Conservation (phyloP, 2,888 invertebrate species). For the Hemithea aestivaria region DNA sequence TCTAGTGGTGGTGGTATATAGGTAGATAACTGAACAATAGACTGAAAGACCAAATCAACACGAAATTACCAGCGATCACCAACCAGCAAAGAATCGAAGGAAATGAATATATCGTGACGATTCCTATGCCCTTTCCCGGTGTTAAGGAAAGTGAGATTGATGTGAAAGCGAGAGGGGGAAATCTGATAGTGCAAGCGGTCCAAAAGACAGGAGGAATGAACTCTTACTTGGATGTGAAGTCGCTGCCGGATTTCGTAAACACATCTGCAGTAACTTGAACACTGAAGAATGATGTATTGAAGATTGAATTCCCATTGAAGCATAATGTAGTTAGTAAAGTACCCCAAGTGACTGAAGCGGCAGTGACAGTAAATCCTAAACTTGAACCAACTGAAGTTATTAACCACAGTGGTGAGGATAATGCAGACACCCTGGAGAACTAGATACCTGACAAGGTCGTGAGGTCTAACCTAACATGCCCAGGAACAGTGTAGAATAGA, state of each 20-base stretch:
- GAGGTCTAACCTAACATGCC: too few relatives aligned
- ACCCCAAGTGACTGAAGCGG: conserved; percentile 21
- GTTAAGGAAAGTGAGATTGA: conserved; percentile 58
- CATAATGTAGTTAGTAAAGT: conserved; percentile 10
- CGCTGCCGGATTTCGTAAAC: conserved; percentile 45
- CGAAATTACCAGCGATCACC: conserved; percentile 39
- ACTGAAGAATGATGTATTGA: conserved; percentile 43
- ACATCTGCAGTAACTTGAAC: conserved; percentile 57
- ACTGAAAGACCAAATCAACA: conserved; percentile 41
- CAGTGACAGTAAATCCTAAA: conserved; percentile 26
- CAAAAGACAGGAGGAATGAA: conserved; percentile 33
- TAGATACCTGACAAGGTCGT: conserved; percentile 49
- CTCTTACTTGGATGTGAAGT: conserved; percentile 48
- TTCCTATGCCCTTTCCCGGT: conserved; percentile 44
- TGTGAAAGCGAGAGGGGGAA: conserved; percentile 57
- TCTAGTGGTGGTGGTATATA: too few relatives aligned
- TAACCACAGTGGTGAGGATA: conserved; percentile 13
- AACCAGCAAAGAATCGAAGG: conserved; percentile 41
- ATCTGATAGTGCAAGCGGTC: conserved; percentile 59
- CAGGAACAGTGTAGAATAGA: conserved; percentile 43
- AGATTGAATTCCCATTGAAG: conserved; percentile 50
- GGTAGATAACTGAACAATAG: conserved; percentile 44
- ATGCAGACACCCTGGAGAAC: conserved; percentile 42
- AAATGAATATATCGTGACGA: conserved; percentile 49
- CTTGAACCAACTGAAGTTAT: conserved; percentile 48